Evolutionary conservation across 92 coral and sea anemone species (phyloP).

Genomic region (Pocillopora meandrina): DNA sequence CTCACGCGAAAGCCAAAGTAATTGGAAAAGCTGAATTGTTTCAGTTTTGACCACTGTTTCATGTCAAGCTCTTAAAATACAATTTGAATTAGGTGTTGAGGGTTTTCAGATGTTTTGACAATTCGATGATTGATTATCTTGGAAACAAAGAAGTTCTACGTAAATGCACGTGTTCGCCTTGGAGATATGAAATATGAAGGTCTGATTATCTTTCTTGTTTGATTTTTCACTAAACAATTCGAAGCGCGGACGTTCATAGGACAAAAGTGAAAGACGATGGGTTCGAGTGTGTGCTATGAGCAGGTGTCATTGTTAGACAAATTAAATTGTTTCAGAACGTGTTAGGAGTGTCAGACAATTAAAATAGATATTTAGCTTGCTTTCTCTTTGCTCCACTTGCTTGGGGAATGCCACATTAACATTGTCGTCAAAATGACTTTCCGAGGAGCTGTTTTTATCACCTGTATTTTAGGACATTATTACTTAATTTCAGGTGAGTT

Average conservation of each 20-base stretch:
- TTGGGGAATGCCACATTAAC: not conserved
- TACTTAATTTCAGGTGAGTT: constrained; percentile 34
- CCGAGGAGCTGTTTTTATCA: not conserved
- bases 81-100: no score
- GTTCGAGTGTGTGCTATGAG: not conserved
- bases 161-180: constrained; percentile 30
- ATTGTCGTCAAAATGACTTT: constrained; percentile 7
- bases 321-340: constrained; percentile 6
- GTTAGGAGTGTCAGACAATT: constrained; percentile 22
- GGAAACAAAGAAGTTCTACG: constrained; percentile 5
- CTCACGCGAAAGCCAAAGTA: no score
- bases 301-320: not conserved
- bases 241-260: no score
- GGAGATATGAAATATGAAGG: constrained; percentile 23
- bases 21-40: no score
- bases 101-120: not conserved
- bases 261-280: not conserved
- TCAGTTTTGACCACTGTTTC: no score
- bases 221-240: no score
- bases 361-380: no score
- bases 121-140: not conserved
- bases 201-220: no score
- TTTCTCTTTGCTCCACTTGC: not conserved
- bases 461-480: not conserved
- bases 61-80: no score